Evolutionary conservation across 2,113 vertebrate species (phyloP).

Genomic region (rabbit (Oryctolagus cuniculus)): DNA sequence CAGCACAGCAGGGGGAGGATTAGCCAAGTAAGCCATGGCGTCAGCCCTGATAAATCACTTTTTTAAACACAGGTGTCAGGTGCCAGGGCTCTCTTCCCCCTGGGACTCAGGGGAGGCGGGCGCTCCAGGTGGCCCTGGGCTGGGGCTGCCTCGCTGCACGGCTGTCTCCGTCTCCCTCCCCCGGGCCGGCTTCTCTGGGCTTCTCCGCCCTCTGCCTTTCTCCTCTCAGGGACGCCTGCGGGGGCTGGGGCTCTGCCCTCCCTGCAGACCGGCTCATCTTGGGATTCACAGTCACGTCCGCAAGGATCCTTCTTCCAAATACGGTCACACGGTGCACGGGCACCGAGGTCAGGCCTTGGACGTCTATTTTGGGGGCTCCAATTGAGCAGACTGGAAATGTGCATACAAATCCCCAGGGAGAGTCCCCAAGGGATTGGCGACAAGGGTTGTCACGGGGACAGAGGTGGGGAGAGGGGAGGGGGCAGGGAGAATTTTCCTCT

Average conservation of each 20-base stretch:
- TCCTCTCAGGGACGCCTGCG: background rate
- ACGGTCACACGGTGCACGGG: background rate
- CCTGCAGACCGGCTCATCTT: background rate
- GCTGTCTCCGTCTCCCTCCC: background rate
- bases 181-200: background rate
- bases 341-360: too few species aligned
- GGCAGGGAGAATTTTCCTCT: background rate
- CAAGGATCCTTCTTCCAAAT: background rate
- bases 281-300: background rate
- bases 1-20: too few species aligned
- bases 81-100: too few species aligned
- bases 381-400: background rate
- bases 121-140: background rate
- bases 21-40: too few species aligned
- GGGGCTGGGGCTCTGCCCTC: background rate
- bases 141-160: fast-evolving
- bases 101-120: background rate
- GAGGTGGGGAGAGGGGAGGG: background rate
- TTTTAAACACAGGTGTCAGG: too few species aligned
- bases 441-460: background rate
- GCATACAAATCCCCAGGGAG: too few species aligned
- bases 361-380: background rate
- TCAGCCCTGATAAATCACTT: too few species aligned
- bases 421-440: fast-evolving
- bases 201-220: background rate